Base-by-base conservation (phyloP, 2,113 vertebrate species). In the Polyodon spathula region DNA sequence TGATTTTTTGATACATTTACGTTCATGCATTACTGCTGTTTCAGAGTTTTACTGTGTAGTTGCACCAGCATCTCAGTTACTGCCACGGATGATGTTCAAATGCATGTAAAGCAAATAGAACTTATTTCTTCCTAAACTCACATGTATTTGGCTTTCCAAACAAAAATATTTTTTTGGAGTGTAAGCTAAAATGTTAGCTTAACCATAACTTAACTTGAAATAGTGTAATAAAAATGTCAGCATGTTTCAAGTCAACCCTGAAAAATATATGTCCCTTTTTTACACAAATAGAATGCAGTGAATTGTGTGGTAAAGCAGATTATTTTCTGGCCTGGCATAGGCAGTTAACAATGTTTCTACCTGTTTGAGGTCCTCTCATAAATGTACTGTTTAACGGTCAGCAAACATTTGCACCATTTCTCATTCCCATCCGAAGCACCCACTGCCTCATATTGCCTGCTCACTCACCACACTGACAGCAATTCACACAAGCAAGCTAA, bases 381-480 rank as follows among this genome's bases (percentile, higher is more conserved):
- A 75, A 73, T 70, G 72, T 54, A 57, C 70, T 78, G 69, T 76
- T 79, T 66, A 73, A 62, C 69, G 71, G 74, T 71, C 77, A 78
- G 62, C 72, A 73, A 73, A 54, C 65, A 77, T 61, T 1, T 0
- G 48, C 64, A 59, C 66, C 64, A 76, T 79, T 83, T 83, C 76
- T 81, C 78, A 81, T 78, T 77, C 68, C 60, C 62, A 64, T 81
- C 78, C 63, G 62, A 71, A 84, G 71, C 74, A 72, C 79, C 57
- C 65, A 74, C 79, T 76, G 78, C 76, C 74, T 75, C 68, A 62
- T 71, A 76, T 64, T 59, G 68, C 63, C 60, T 63, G 76, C 77
- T 84, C 78, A 83, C 68, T 74, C 78, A 64, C 72, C 77, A 71
- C 75, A 67, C 59, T 73, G 55, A 77, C 73, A 76, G 72, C 63